Percentiles rank a stretch among this genome's conserved stretches.
phyloP scores from a whole-genome alignment of 2,888 invertebrate species.

The Ischnura elegans region DNA sequence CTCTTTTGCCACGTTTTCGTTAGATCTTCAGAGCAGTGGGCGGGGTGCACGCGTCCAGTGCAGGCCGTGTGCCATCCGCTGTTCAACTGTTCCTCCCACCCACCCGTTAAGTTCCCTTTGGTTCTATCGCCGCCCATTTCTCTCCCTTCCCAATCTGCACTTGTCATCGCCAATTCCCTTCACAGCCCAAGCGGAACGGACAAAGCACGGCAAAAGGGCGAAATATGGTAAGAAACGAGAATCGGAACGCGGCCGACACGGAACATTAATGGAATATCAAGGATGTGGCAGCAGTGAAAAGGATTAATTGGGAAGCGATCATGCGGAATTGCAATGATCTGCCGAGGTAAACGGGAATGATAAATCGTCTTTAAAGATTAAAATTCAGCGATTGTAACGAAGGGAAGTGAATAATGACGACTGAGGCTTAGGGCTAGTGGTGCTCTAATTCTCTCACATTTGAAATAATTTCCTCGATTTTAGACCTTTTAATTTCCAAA shows the following conservation, averaged over 20 bases:
- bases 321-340: conserved; percentile 25
- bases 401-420: not conserved
- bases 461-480: too few species aligned
- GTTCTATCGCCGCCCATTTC: not conserved
- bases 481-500: too few species aligned
- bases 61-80: not conserved
- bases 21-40: too few species aligned
- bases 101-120: not conserved
- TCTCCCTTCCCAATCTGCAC: not conserved
- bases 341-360: not conserved
- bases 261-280: conserved; percentile 26
- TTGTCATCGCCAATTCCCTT: conserved; percentile 44
- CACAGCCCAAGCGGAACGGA: conserved; percentile 42
- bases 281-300: not conserved
- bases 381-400: not conserved
- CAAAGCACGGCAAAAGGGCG: not conserved
- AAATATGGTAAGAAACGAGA: conserved; percentile 21
- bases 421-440: not conserved
- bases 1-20: too few species aligned
- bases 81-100: not conserved
- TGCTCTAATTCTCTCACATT: too few species aligned
- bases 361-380: not conserved
- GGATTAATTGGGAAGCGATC: conserved; percentile 34
- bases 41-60: not conserved
- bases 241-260: conserved; percentile 21